Evolutionary conservation across 2,797 vertebrate genomes (phyloP).

Genomic region (Diplodus sargus): DNA sequence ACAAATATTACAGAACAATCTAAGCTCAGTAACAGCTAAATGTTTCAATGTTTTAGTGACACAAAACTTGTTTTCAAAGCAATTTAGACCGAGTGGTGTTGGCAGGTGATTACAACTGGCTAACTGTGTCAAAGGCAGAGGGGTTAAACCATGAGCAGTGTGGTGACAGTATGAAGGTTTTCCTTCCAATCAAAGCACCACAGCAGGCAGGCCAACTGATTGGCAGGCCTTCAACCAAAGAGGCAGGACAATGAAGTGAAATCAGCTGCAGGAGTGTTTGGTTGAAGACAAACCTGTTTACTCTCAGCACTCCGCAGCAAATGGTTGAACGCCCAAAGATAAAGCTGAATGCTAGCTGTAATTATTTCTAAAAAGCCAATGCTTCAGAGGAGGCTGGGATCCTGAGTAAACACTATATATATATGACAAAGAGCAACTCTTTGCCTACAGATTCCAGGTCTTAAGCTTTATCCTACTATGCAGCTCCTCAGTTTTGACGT

Average conservation of each 20-base stretch:
- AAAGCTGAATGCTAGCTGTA: conserved; percentile 19
- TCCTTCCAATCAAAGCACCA: conserved; percentile 48
- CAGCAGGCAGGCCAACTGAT: conserved; percentile 54
- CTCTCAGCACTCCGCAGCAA: conserved; percentile 10
- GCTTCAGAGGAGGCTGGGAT: background rate
- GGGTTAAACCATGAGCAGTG: conserved; percentile 38
- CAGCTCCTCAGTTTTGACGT: background rate
- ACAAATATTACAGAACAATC: conserved; percentile 10
- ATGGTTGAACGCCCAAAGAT: conserved; percentile 13
- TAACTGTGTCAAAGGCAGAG: conserved; percentile 27
- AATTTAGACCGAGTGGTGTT: conserved; percentile 22
- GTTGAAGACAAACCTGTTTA: conserved; percentile 27
- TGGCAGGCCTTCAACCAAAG: conserved; percentile 49
- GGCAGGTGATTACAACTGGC: conserved; percentile 35
- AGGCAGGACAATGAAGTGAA: conserved; percentile 30
- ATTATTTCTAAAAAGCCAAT: conserved; percentile 23
- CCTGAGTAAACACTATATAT: background rate
- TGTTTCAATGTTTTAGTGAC: conserved; percentile 27
- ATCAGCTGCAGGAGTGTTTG: conserved; percentile 34
- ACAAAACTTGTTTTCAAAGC: conserved; percentile 34
- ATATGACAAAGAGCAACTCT: background rate
- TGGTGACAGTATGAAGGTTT: conserved; percentile 35
- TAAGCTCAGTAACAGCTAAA: conserved; percentile 5
- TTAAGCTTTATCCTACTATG: background rate
- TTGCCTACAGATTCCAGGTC: background rate